phyloP scores from a whole-genome alignment of 1,140 invertebrate species.

The Maconellicoccus hirsutus region DNA sequence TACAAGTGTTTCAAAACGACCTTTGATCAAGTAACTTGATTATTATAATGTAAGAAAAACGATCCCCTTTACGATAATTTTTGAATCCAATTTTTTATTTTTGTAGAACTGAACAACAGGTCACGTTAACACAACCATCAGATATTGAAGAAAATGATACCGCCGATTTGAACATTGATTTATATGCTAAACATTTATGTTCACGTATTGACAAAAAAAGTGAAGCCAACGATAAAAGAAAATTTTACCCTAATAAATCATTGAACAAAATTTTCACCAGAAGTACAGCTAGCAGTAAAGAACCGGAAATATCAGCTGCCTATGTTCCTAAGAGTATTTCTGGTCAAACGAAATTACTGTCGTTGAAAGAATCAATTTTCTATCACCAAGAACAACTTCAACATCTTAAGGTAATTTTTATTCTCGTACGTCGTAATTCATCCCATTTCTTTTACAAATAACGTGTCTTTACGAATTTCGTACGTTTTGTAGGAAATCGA shows the following conservation, averaged over 20 bases:
- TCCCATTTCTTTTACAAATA: background rate
- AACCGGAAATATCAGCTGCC: background rate
- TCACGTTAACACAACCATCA: slow-evolving; percentile 45
- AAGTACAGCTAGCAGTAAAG: background rate
- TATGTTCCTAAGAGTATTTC: background rate
- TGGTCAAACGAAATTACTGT: slow-evolving; percentile 8
- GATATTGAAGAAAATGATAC: slow-evolving; percentile 39
- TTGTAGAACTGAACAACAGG: slow-evolving; percentile 39
- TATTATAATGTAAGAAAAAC: no score
- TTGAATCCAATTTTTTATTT: slow-evolving; percentile 24
- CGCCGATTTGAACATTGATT: background rate
- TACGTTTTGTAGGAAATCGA: slow-evolving; percentile 7
- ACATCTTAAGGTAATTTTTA: slow-evolving; percentile 7
- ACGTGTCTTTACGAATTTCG: background rate
- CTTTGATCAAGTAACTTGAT: slow-evolving; percentile 28
- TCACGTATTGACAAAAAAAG: background rate
- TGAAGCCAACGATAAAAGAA: background rate
- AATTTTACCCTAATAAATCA: background rate
- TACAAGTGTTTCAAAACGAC: slow-evolving; percentile 27
- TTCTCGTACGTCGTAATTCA: background rate
- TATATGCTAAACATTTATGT: slow-evolving; percentile 25
- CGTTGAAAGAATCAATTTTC: slow-evolving; percentile 6
- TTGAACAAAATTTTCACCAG: background rate
- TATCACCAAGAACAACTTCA: background rate
- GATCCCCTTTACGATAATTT: no score